Conservation (phyloP, 2,888 invertebrate species). For the Alcis repandata region DNA sequence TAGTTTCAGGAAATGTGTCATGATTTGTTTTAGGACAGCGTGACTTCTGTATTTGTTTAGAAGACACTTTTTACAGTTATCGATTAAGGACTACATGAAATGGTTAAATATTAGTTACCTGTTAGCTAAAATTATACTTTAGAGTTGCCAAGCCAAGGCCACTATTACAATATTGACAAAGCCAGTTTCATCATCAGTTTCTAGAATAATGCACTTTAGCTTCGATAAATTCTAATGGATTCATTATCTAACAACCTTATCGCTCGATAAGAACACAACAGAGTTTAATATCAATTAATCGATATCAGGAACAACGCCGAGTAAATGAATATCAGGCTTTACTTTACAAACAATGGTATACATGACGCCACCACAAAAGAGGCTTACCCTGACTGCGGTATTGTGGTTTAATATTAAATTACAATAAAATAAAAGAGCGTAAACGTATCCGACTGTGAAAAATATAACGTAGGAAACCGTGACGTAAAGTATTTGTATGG, state of each 20-base stretch:
- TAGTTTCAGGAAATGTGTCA: no score
- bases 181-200: constrained; percentile 15
- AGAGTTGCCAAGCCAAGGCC: constrained; percentile 4
- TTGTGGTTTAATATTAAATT: constrained; percentile 64
- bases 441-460: constrained; percentile 63
- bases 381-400: constrained; percentile 59
- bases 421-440: constrained; percentile 74
- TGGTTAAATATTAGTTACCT: neutral
- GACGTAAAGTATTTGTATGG: constrained; percentile 16
- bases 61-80: neutral
- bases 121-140: neutral
- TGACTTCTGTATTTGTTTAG: neutral
- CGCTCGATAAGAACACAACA: constrained; percentile 38
- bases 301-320: constrained; percentile 35
- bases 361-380: constrained; percentile 51
- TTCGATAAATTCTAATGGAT: constrained; percentile 26
- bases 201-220: constrained; percentile 30
- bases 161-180: constrained; percentile 13
- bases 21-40: neutral
- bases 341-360: constrained; percentile 54
- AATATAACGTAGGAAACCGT: constrained; percentile 19
- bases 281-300: constrained; percentile 38
- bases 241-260: constrained; percentile 40
- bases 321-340: constrained; percentile 48
- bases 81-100: neutral